Evolutionary conservation across 1,140 invertebrate species (phyloP), one percentile per base, ranked within the genome.

Genomic region (Oscheius sp.): DNA sequence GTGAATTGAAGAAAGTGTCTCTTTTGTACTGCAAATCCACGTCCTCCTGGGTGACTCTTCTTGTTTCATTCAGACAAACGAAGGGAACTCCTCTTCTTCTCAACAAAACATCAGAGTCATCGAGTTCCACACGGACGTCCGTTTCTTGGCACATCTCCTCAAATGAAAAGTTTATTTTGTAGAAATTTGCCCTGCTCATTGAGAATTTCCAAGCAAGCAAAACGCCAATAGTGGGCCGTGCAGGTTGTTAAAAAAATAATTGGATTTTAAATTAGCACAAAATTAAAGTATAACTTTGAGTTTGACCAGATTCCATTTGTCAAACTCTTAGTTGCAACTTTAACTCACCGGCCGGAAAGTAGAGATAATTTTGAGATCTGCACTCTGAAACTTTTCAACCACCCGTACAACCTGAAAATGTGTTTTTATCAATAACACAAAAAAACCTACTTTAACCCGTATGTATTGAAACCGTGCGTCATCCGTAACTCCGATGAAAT

Each of bases 381-480:
- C 76, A 74, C 64, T 73, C 4, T 32, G 61, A 20, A 32, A 46
- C 35, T 71, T 55, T 20, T 68, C 36, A 29, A 78, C 81, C 45
- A 80, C 42, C 46, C 72, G 66, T 13, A 61, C 26, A 3, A 80
- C 77, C 49, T 55, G 23, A 23, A 55, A 42, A 10, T 15, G 15
- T 23, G 49, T 13, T 55, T 42, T 42, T 42, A n/a, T 10, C 38
- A 23, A 55, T 13, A 26, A 55, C 7, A 20, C 49, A 59, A 59
- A 0, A 45, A 0, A 23, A 28, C 75, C 68, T 15, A 82, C 80
- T 49, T 80, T 63, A 36, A 82, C 74, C 28, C 66, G 61, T 36
- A 63, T 63, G 61, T 63, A 67, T 63, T 80, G 80, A 32, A 82
- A 84, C 13, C 46, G 29, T 34, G 78, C 81, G 32, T 42, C 29